Conservation (phyloP, 2,888 invertebrate genomes). For the Pasiphila rectangulata region DNA sequence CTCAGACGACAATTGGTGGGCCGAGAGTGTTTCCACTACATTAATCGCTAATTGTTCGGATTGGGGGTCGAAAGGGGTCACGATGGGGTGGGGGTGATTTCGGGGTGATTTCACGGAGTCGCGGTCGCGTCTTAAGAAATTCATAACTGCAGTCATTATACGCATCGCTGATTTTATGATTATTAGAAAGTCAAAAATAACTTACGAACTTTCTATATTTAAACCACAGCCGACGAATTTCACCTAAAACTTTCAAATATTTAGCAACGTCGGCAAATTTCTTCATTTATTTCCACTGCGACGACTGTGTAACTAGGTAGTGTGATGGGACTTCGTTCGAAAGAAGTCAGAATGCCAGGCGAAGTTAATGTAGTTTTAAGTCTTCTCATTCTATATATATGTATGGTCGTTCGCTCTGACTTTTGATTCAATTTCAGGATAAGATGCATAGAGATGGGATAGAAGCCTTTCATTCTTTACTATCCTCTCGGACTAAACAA, state of each 20-base stretch:
- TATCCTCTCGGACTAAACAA: no score
- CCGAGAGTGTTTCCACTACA: slow-evolving; percentile 34
- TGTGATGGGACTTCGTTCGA: no score
- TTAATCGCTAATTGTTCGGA: slow-evolving; percentile 35
- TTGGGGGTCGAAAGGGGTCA: slow-evolving; percentile 23
- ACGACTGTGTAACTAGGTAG: no score
- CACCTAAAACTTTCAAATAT: no score
- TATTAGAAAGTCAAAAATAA: slow-evolving; percentile 16
- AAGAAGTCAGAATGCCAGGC: no score
- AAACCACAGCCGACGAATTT: neutral
- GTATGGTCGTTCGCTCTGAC: slow-evolving; percentile 4
- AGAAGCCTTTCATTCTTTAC: no score
- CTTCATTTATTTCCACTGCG: neutral
- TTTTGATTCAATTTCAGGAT: slow-evolving; percentile 21
- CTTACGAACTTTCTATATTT: slow-evolving; percentile 2
- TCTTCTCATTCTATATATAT: no score
- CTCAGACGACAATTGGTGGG: slow-evolving; percentile 25
- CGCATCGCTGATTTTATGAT: slow-evolving; percentile 28
- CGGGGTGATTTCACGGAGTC: slow-evolving; percentile 24
- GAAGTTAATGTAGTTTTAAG: slow-evolving; percentile 2
- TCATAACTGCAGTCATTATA: slow-evolving; percentile 38
- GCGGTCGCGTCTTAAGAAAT: slow-evolving; percentile 30
- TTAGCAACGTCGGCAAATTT: no score
- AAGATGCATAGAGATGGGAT: slow-evolving; percentile 8
- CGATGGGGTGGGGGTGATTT: slow-evolving; percentile 15